Percentiles rank a stretch among this genome's conserved stretches.
phyloP scores from a whole-genome alignment of 1,140 invertebrate species.

The Bombus picipes region DNA sequence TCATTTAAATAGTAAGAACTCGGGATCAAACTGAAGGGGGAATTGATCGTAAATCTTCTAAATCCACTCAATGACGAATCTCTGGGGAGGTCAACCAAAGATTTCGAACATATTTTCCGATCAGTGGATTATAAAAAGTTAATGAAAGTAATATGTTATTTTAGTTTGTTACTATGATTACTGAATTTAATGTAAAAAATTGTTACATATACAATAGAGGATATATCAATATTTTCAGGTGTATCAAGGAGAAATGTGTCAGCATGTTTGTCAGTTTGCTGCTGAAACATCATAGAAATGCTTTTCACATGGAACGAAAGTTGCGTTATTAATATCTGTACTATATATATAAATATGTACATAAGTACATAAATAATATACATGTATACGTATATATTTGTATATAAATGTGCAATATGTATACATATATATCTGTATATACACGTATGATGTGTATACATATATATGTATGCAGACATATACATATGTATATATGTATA shows the following conservation, averaged over 20 bases:
- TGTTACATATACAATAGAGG: neutral
- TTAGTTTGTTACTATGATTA: neutral
- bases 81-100: neutral
- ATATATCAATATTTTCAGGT: slow-evolving; percentile 31
- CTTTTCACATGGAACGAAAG: slow-evolving; percentile 40
- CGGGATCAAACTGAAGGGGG: slow-evolving; percentile 50
- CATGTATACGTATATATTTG: neutral
- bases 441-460: neutral
- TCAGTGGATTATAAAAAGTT: slow-evolving; percentile 33
- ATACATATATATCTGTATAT: neutral
- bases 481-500: neutral
- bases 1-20: slow-evolving; percentile 71
- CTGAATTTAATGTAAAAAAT: neutral
- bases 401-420: neutral
- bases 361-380: slow-evolving; percentile 37
- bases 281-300: slow-evolving; percentile 7
- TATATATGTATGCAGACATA: neutral
- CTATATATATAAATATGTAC: slow-evolving; percentile 3
- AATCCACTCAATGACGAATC: neutral
- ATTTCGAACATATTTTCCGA: slow-evolving; percentile 20
- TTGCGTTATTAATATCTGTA: slow-evolving; percentile 44
- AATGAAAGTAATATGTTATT: slow-evolving; percentile 18
- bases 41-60: slow-evolving; percentile 27
- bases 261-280: neutral
- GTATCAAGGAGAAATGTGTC: slow-evolving; percentile 25